Evolutionary conservation across 2,888 invertebrate species (phyloP).

Genomic region (Eristalis arbustorum): DNA sequence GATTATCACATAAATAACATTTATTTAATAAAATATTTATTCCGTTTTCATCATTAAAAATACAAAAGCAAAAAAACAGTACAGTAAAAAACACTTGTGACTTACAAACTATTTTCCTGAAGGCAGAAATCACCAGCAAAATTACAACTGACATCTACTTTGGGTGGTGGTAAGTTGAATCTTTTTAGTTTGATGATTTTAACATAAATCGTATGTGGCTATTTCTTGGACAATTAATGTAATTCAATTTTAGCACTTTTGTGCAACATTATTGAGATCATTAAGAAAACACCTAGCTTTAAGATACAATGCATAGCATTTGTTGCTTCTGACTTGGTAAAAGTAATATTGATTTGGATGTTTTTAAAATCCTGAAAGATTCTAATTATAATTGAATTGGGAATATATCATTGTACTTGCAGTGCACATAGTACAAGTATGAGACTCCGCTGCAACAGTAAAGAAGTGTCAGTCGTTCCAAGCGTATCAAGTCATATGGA

Average conservation of each 20-base stretch:
- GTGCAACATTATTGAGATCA: too few species aligned
- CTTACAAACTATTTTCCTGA: neutral
- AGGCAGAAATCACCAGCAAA: neutral
- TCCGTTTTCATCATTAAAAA: neutral
- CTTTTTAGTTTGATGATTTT: neutral
- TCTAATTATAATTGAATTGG: neutral
- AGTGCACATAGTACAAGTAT: slow-evolving; percentile 31
- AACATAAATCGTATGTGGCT: neutral
- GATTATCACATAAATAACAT: slow-evolving; percentile 9
- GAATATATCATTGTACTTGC: slow-evolving; percentile 14
- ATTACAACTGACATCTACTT: slow-evolving; percentile 2
- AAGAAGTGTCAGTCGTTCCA: slow-evolving; percentile 31
- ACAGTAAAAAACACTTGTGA: neutral
- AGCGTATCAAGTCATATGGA: slow-evolving; percentile 5
- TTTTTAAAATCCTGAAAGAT: neutral
- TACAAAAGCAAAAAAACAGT: neutral
- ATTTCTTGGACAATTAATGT: too few species aligned
- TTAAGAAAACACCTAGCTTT: neutral
- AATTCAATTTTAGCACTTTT: too few species aligned
- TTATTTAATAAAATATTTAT: neutral
- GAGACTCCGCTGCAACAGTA: slow-evolving; percentile 19
- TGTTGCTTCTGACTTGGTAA: neutral
- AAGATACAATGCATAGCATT: neutral
- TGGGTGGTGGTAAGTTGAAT: slow-evolving; percentile 11
- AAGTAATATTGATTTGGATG: neutral